Conservation (phyloP, 2,888 invertebrate genomes). For the Erebia palarica region DNA sequence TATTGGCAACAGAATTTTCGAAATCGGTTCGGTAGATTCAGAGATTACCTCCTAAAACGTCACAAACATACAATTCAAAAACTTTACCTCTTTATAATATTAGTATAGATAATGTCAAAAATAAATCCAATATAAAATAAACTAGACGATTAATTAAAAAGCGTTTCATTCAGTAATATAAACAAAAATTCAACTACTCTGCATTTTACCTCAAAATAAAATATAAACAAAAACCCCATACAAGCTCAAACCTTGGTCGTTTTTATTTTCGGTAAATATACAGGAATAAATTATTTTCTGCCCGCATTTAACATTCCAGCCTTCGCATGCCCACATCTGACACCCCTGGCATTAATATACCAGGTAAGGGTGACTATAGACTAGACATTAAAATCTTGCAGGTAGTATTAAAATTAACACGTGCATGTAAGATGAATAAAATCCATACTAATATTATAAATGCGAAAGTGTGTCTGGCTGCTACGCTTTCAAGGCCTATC, state of each 20-base stretch:
- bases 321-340: conserved; percentile 29
- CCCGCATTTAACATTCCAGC: conserved; percentile 30
- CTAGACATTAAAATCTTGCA: not conserved
- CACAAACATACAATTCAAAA: too few species aligned
- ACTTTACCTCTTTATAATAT: too few species aligned
- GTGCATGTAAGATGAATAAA: too few species aligned
- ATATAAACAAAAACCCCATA: not conserved
- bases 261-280: conserved; percentile 22
- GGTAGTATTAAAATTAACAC: too few species aligned
- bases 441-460: too few species aligned
- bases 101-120: too few species aligned
- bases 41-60: too few species aligned
- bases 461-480: too few species aligned
- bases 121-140: not conserved
- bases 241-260: conserved; percentile 8
- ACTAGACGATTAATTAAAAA: not conserved
- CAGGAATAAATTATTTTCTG: conserved; percentile 27
- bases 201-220: not conserved
- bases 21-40: too few species aligned
- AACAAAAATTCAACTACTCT: conserved; percentile 12
- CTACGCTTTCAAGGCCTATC: too few species aligned
- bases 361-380: conserved; percentile 3
- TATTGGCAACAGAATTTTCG: too few species aligned
- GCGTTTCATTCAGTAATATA: not conserved
- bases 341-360: conserved; percentile 35